A percentile compares a stretch with the other conserved stretches of the same genome.
These are phyloP conservation scores for Zoroaster sp. DNA, from an alignment of 53 echinoderm and acorn worm genomes.

Conservation along the genomic window DNA sequence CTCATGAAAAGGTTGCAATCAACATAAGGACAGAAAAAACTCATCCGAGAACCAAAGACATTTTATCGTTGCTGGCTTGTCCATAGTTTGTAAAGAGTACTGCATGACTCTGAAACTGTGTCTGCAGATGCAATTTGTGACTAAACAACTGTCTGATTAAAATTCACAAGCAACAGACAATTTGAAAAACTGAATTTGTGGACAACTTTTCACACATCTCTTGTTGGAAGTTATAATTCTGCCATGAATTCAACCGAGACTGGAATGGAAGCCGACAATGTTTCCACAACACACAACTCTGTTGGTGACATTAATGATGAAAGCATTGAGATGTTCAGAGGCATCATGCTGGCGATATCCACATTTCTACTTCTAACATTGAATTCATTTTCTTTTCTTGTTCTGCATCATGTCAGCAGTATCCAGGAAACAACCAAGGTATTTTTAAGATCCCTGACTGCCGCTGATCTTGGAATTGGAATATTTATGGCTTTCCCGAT, in stretches of 20 bases:
- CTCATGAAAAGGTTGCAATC: no score
- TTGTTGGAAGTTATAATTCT: no score
- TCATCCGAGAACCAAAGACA: no score
- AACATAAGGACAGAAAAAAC: no score
- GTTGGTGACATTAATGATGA: background rate
- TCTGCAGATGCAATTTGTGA: no score
- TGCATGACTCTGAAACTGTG: no score
- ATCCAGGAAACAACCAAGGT: conserved; percentile 25
- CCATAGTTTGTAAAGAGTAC: no score
- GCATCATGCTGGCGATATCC: background rate
- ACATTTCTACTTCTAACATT: background rate
- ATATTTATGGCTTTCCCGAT: background rate
- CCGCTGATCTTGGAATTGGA: conserved; percentile 1
- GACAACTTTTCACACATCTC: no score
- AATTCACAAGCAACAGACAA: no score
- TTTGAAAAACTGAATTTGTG: no score
- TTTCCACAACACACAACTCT: background rate
- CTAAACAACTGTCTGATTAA: no score
- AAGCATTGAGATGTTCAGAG: background rate
- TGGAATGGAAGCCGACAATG: background rate
- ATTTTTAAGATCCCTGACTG: conserved; percentile 9
- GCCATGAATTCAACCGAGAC: background rate
- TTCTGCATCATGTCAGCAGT: background rate
- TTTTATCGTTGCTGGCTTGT: no score
- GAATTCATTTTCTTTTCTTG: background rate